Percentiles rank a stretch among this genome's conserved stretches.
Conservation (phyloP, 2,797 vertebrate species). For the Pantherophis alleghaniensis region DNA sequence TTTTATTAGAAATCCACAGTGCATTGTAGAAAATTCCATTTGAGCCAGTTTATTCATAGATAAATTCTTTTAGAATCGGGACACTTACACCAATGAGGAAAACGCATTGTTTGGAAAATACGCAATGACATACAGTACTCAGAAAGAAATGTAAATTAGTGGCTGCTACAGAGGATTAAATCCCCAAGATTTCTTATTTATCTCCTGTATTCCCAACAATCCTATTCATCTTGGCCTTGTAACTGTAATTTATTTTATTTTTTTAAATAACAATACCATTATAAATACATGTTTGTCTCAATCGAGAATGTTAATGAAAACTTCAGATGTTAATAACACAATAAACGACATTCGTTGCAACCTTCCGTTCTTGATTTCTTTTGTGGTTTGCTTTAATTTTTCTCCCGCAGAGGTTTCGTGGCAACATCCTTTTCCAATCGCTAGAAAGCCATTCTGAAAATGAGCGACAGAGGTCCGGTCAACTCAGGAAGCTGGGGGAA, state of each 20-base stretch:
- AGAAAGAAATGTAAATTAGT: constrained; percentile 12
- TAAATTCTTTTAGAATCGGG: not conserved
- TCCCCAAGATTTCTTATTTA: not conserved
- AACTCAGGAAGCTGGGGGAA: not conserved
- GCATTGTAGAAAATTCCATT: not conserved
- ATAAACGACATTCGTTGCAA: not conserved
- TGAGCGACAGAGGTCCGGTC: not conserved
- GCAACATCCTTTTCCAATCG: not conserved
- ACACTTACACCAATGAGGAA: not conserved
- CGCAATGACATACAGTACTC: not conserved
- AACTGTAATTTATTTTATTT: constrained; percentile 19
- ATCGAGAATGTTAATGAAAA: not conserved
- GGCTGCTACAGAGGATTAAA: not conserved
- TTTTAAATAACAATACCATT: not conserved
- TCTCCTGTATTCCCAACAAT: not conserved
- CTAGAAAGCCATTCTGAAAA: not conserved
- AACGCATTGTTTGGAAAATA: not conserved
- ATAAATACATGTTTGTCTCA: constrained; percentile 22
- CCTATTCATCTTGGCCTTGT: constrained; percentile 8
- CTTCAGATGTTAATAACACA: not conserved
- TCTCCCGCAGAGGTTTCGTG: not conserved
- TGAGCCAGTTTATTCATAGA: not conserved
- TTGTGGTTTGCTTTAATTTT: constrained; percentile 29
- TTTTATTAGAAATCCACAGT: not conserved
- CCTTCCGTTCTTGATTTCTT: not conserved